A percentile compares a stretch with the other conserved stretches of the same genome.
Conservation (phyloP, 2,113 vertebrate genomes). For the Aspiorhynchus laticeps region DNA sequence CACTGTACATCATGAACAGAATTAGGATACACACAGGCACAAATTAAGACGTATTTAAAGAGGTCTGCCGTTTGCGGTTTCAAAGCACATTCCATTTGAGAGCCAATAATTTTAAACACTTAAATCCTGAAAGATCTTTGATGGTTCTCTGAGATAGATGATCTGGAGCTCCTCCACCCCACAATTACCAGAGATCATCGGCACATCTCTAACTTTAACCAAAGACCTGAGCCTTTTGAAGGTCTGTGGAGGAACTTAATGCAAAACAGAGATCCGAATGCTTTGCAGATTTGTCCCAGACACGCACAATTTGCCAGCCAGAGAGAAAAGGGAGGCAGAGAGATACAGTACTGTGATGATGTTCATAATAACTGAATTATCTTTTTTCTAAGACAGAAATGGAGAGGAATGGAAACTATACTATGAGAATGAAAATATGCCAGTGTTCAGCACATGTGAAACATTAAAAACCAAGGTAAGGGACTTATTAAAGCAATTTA, state of each 20-base stretch:
- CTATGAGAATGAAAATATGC: background rate
- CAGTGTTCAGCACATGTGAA: background rate
- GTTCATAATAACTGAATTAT: background rate
- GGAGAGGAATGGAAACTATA: background rate
- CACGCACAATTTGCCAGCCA: slow-evolving; percentile 28
- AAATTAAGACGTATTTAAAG: slow-evolving; percentile 26
- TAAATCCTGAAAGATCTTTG: slow-evolving; percentile 39
- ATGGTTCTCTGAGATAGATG: slow-evolving; percentile 53
- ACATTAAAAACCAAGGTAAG: background rate
- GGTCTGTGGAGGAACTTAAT: slow-evolving; percentile 72
- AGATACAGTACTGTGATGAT: background rate
- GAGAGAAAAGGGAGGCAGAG: slow-evolving; percentile 17
- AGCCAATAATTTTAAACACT: slow-evolving; percentile 31
- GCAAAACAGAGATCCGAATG: slow-evolving; percentile 61
- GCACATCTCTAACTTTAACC: slow-evolving; percentile 59
- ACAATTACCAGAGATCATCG: slow-evolving; percentile 64
- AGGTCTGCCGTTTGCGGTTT: background rate
- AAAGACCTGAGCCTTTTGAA: slow-evolving; percentile 61
- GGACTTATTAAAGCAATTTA: background rate
- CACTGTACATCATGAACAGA: background rate
- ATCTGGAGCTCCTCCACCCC: slow-evolving; percentile 50
- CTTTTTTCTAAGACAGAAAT: background rate
- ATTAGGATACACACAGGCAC: slow-evolving; percentile 11
- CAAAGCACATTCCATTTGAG: slow-evolving; percentile 39
- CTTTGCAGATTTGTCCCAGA: slow-evolving; percentile 61